A percentile compares a stretch with the other conserved stretches of the same genome.
These are phyloP conservation scores for Zootermopsis nevadensis DNA, from an alignment of 2,888 invertebrate species.

Conservation along the genomic window DNA sequence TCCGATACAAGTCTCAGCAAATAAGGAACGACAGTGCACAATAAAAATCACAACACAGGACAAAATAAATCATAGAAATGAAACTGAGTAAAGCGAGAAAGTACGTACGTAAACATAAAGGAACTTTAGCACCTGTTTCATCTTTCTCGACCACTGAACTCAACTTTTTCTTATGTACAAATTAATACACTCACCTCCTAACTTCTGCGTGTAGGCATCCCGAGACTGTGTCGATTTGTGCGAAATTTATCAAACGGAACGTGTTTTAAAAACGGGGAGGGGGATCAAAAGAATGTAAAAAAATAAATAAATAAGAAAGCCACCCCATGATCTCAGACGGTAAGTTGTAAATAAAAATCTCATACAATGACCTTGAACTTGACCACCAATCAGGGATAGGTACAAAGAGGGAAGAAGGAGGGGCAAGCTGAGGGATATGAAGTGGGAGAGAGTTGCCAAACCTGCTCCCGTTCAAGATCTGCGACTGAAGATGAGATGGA, in stretches of 20 bases:
- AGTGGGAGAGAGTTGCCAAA: slow-evolving; percentile 40
- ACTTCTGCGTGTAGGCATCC: neutral
- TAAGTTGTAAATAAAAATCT: neutral
- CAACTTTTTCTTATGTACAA: neutral
- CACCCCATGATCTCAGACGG: slow-evolving; percentile 9
- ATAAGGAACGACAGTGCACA: no score
- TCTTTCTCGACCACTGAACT: neutral
- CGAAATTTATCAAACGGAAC: neutral
- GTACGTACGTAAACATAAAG: neutral
- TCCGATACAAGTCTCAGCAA: no score
- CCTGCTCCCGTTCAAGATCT: slow-evolving; percentile 39
- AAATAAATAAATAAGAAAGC: neutral
- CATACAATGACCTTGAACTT: slow-evolving; percentile 43
- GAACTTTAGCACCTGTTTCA: neutral
- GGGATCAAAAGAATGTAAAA: slow-evolving; percentile 11
- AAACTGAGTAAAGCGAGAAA: neutral
- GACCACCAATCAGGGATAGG: slow-evolving; percentile 37
- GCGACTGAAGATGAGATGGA: neutral
- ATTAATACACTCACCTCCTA: neutral
- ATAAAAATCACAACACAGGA: neutral
- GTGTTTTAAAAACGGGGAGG: neutral
- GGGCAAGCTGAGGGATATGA: neutral
- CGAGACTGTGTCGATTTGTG: neutral
- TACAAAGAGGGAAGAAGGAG: slow-evolving; percentile 22
- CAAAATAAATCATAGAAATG: neutral